Percentiles rank a stretch among this genome's conserved stretches.
phyloP scores from a whole-genome alignment of 2,797 vertebrate genomes.

The Buceros bicornis region DNA sequence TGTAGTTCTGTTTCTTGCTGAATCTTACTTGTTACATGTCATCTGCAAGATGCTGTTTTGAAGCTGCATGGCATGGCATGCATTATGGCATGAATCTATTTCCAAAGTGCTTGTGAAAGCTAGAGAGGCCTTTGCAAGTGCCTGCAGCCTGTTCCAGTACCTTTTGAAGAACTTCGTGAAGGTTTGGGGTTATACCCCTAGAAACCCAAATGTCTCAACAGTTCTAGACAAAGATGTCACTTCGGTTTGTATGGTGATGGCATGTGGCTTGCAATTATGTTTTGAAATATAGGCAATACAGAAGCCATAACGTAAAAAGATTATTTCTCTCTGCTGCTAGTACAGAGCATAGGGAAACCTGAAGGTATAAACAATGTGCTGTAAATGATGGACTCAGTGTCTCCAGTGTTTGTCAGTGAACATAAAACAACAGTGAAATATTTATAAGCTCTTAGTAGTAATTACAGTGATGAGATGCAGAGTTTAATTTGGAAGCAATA shows the following conservation, averaged over 20 bases:
- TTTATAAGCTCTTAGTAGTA: conserved; percentile 57
- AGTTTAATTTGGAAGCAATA: background rate
- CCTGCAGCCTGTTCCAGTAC: background rate
- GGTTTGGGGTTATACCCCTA: background rate
- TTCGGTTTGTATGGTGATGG: background rate
- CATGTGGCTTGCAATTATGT: background rate
- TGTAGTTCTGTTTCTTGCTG: background rate
- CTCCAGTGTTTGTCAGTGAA: background rate
- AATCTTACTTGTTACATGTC: background rate
- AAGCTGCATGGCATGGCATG: no score
- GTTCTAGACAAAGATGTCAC: background rate
- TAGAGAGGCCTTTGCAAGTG: background rate
- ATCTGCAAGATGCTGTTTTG: background rate
- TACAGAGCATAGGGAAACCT: background rate
- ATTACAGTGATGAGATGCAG: conserved; percentile 25
- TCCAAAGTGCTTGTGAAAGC: background rate
- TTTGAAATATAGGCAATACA: background rate
- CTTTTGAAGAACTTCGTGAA: background rate
- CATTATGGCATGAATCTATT: background rate
- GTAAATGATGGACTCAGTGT: background rate
- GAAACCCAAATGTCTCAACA: background rate
- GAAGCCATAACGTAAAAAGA: background rate
- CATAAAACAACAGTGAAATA: conserved; percentile 54
- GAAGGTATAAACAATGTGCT: background rate
- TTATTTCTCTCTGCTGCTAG: background rate